Base-by-base conservation (phyloP, 2,888 invertebrate species). In the Congeria kusceri region DNA sequence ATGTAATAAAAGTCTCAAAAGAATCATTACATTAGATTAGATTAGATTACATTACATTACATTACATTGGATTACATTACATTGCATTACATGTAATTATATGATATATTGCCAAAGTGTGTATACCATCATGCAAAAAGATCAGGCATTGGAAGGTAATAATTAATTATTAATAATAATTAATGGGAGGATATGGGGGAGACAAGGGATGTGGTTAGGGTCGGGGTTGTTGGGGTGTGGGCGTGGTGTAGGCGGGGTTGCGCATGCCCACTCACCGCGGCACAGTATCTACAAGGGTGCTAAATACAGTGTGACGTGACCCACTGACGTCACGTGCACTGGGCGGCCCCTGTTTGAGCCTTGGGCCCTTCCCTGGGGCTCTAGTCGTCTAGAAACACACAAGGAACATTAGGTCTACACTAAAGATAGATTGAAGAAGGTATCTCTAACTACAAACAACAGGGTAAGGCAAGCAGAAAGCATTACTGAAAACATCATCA, bases 221-320 rank as follows among this genome's bases (percentile, higher is more conserved):
- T 44, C 27, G 27, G 11, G 63, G 49, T 39, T 9, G 25, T n/a
- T 27, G 68, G 64, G 15, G 39, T n/a, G 66, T 39, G 15, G 1
- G 39, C 9, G 39, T 11, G 9, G 15, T 39, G 39, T 39, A 39
- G 39, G 39, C 39, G 39, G 39, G 39, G 9, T 39, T 39, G 62
- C 25, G 75, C 62, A 67, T 68, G n/a, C 61, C 67, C 65, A 83
- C 83, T 79, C 79, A 83, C 83, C 83, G 78, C 11, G 73, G 69
- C 47, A 65, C 27, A 13, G 78, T 63, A 67, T 83, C 77, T 67
- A 79, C 57, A 7, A 74, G 53, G 63, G 73, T 79, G 73, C 83
- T 83, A 49, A 66, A 70, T 59, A 79, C 61, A 23, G 83, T 83
- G 59, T 83, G 77, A 23, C 83, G 79, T 57, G 83, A 83, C 63